Conservation (phyloP, 1,140 invertebrate species). For the Camponotus floridanus region DNA sequence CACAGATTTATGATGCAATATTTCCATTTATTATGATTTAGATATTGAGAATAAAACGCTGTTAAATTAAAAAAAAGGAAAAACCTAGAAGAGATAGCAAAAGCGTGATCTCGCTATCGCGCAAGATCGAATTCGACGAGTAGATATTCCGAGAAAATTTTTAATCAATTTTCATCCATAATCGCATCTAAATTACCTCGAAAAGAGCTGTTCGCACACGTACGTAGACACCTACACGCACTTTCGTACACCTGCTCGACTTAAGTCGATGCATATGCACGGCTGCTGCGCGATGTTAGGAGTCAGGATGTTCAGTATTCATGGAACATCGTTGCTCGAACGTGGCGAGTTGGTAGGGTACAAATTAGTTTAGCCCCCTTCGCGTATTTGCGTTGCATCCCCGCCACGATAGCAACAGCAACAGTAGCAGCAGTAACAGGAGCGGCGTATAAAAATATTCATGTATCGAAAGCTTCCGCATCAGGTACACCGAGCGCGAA, state of each 20-base stretch:
- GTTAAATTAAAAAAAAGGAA: not conserved
- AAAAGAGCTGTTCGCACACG: conserved; percentile 39
- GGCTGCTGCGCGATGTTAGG: conserved; percentile 60
- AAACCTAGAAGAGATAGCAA: not conserved
- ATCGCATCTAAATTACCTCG: conserved; percentile 9
- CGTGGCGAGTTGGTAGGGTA: conserved; percentile 46
- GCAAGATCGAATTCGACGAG: not conserved
- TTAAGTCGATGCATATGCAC: conserved; percentile 73
- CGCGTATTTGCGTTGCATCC: conserved; percentile 70
- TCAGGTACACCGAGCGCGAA: conserved; percentile 33
- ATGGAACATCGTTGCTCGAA: conserved; percentile 78
- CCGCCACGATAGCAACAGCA: not conserved
- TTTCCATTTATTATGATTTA: not conserved
- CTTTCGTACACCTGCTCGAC: conserved; percentile 48
- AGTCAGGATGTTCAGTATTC: conserved; percentile 76
- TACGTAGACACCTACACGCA: conserved; percentile 35
- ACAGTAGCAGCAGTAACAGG: not conserved
- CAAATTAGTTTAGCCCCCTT: conserved; percentile 78
- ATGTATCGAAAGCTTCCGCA: conserved; percentile 15
- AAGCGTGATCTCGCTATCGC: conserved; percentile 6
- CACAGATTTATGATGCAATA: not conserved
- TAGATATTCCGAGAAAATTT: conserved; percentile 23
- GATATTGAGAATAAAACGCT: not conserved
- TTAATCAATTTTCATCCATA: conserved; percentile 55
- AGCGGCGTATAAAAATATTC: conserved; percentile 46